A percentile compares a stretch with the other conserved stretches of the same genome.
Conservation (phyloP, 2,113 vertebrate species). For the Dissostichus mawsoni region DNA sequence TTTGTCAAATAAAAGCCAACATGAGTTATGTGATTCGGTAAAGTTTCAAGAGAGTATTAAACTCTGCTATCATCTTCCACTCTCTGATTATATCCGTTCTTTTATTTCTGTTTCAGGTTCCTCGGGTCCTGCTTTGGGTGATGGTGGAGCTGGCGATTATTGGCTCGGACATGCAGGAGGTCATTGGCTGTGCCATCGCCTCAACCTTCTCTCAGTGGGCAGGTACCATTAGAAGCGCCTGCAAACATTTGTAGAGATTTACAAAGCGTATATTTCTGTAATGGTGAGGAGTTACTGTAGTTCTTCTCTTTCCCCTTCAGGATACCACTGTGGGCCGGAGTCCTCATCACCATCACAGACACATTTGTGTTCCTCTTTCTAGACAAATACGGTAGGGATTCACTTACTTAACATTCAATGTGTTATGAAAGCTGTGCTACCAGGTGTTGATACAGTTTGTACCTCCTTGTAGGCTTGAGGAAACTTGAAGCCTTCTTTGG, state of each 20-base stretch:
- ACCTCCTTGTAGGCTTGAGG: slow-evolving; percentile 85
- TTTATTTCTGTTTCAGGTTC: slow-evolving; percentile 81
- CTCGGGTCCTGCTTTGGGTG: slow-evolving; percentile 93
- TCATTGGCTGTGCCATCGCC: slow-evolving; percentile 97
- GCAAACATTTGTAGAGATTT: background rate
- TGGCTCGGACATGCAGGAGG: slow-evolving; percentile 98
- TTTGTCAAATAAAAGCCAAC: background rate
- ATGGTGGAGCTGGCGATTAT: slow-evolving; percentile 97
- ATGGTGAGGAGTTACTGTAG: background rate
- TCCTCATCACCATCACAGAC: slow-evolving; percentile 97
- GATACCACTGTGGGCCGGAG: slow-evolving; percentile 94
- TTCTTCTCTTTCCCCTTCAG: slow-evolving; percentile 70
- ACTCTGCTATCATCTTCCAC: background rate
- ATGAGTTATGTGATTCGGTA: background rate
- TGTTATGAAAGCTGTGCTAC: background rate
- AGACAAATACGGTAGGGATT: slow-evolving; percentile 92
- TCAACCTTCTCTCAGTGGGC: slow-evolving; percentile 93
- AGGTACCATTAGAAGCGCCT: slow-evolving; percentile 75
- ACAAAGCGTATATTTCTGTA: slow-evolving; percentile 1
- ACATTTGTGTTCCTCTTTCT: slow-evolving; percentile 96
- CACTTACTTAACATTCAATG: no score
- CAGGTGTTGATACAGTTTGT: slow-evolving; percentile 20
- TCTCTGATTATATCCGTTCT: background rate
- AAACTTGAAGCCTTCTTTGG: slow-evolving; percentile 97
- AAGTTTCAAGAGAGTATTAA: background rate